Evolutionary conservation across 2,113 vertebrate genomes (phyloP), one percentile per base, ranked within the genome.

Genomic region (Siphamia tubifer): DNA sequence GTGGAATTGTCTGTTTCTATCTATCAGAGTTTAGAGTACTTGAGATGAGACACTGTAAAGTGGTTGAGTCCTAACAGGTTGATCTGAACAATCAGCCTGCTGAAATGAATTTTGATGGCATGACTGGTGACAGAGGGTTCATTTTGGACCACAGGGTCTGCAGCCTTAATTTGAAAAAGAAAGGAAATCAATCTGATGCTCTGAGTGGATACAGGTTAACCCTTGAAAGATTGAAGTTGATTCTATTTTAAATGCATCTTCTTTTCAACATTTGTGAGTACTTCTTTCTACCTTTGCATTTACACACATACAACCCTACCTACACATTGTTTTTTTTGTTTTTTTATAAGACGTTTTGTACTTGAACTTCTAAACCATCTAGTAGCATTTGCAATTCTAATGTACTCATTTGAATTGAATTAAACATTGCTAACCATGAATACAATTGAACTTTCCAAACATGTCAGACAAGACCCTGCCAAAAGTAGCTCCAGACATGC

Each of bases 351-450:
- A 81, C 61, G 19, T 63, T n/a, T n/a, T 69, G 71, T 56, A 72
- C 79, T 83, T 89, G 84, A 91, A 86, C 86, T 88, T 90, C 89
- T 76, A 85, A 93, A 91, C 83, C 81, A 82, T 74, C 82, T 68
- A 40, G 73, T 56, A 12, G 77, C 81, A 95, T 93, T 93, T 95
- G 91, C 93, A 93, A 92, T 90, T 93, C 88, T 93, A 92, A 95
- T 93, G 67, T 53, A 68, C 91, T 90, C 89, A 94, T 91, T 92
- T 93, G 91, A 95, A 93, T 92, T 87, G 91, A 95, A 93, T 92
- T 87, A 92, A 93, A 90, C 69, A 78, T 79, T 87, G 83, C 91
- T 91, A 90, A 85, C 73, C 87, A 91, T 92, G 92, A 93, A 90
- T 90, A 83, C 92, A 92, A 92, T 92, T 90, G 82, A 93, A 94